Percentiles rank a stretch among this genome's conserved stretches.
Evolutionary conservation across 2,888 invertebrate genomes (phyloP).

Genomic region (Heliconius sara): DNA sequence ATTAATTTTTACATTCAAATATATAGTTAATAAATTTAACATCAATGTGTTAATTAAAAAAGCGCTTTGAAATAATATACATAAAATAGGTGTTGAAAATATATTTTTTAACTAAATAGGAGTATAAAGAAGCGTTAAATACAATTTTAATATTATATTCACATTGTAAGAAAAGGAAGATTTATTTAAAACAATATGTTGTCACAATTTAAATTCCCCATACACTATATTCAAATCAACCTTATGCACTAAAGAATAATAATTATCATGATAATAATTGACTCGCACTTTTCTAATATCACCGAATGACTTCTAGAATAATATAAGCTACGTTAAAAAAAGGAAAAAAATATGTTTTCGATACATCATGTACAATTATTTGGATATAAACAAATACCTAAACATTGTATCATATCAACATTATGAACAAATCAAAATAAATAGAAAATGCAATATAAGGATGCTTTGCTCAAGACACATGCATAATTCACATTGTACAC

Average conservation of each 20-base stretch:
- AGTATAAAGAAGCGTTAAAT: neutral
- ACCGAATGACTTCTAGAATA: neutral
- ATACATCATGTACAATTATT: neutral
- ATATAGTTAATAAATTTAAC: neutral
- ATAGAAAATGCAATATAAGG: neutral
- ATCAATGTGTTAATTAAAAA: neutral
- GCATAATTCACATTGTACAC: neutral
- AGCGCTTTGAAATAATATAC: neutral
- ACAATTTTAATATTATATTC: too few species aligned
- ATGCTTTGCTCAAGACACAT: neutral
- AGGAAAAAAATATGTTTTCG: neutral
- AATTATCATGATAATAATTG: slow-evolving; percentile 19
- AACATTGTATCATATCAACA: neutral
- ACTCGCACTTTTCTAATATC: slow-evolving; percentile 5
- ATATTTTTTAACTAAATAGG: neutral
- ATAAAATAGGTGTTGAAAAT: neutral
- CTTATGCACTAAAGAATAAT: neutral
- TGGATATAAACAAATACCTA: neutral
- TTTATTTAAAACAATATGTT: too few species aligned
- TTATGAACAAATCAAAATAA: neutral
- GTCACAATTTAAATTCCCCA: neutral
- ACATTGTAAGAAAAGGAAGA: too few species aligned
- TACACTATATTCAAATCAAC: neutral
- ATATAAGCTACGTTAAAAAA: neutral
- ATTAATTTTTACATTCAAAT: neutral